Conservation (phyloP, 2,113 vertebrate species). For the Noturus placidus region DNA sequence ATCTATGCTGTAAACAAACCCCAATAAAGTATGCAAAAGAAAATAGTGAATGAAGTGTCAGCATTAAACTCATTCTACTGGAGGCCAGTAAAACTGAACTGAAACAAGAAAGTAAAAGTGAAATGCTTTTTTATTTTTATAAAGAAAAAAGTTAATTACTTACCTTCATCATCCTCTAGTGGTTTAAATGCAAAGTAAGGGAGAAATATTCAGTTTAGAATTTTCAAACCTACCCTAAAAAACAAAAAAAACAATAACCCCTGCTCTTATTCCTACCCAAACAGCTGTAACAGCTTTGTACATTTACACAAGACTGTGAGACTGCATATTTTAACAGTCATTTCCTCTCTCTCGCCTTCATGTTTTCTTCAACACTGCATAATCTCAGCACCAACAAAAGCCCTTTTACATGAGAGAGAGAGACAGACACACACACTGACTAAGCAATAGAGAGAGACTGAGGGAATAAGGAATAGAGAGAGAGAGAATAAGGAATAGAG, state of each 20-base stretch:
- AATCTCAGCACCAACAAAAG: background rate
- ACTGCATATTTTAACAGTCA: constrained; percentile 10
- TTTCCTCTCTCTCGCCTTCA: background rate
- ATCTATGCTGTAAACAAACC: constrained; percentile 25
- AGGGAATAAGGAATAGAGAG: background rate
- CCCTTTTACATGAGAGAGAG: background rate
- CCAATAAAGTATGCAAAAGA: background rate
- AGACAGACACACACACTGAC: background rate
- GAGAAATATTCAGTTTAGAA: constrained; percentile 57
- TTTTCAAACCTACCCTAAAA: background rate
- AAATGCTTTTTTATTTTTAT: background rate
- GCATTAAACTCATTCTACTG: background rate
- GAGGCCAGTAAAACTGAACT: background rate
- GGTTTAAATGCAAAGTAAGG: constrained; percentile 54
- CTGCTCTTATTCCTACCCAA: background rate
- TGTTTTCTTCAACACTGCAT: background rate
- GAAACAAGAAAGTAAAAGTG: background rate
- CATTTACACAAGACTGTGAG: background rate
- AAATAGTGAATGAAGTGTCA: background rate
- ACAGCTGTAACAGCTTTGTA: background rate
- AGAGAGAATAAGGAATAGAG: background rate
- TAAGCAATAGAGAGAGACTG: background rate
- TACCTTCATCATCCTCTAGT: constrained; percentile 71
- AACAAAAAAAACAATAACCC: background rate
- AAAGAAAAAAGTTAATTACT: constrained; percentile 45